phyloP scores from a whole-genome alignment of 2,797 vertebrate species.

The Triplophysa yarkandensis region DNA sequence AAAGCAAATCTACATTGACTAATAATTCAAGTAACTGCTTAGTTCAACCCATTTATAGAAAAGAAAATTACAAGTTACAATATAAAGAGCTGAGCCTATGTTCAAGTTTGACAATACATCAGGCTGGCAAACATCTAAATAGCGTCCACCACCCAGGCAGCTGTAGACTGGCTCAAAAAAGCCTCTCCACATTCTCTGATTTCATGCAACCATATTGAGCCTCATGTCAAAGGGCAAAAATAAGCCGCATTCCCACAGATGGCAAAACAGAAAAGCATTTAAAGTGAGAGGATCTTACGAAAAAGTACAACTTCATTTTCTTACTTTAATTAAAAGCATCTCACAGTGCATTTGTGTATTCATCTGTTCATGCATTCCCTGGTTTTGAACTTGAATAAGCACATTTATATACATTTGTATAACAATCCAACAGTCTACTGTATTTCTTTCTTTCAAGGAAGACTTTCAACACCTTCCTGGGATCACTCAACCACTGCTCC shows the following conservation, averaged over 20 bases:
- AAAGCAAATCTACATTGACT: background rate
- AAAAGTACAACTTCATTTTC: background rate
- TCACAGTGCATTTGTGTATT: background rate
- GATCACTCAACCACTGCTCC: conserved; percentile 18
- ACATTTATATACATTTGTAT: background rate
- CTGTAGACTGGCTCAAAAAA: conserved; percentile 23
- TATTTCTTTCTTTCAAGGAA: conserved; percentile 17
- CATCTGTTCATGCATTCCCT: background rate
- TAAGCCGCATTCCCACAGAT: conserved; percentile 17
- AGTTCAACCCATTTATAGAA: background rate
- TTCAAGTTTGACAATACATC: conserved; percentile 7
- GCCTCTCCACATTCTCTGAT: conserved; percentile 20
- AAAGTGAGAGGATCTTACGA: background rate
- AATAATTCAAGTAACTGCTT: background rate
- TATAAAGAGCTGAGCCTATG: background rate
- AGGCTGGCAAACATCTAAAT: background rate
- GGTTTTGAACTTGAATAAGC: background rate
- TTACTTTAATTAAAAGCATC: background rate
- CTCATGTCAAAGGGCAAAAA: conserved; percentile 33
- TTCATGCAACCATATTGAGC: conserved; percentile 42
- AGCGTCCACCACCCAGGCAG: background rate
- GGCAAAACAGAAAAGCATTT: background rate
- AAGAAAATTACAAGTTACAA: background rate
- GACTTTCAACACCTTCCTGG: conserved; percentile 16
- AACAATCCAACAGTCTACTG: conserved; percentile 18